phyloP scores from a whole-genome alignment of 2,888 invertebrate species.

The Stramonita haemastoma region DNA sequence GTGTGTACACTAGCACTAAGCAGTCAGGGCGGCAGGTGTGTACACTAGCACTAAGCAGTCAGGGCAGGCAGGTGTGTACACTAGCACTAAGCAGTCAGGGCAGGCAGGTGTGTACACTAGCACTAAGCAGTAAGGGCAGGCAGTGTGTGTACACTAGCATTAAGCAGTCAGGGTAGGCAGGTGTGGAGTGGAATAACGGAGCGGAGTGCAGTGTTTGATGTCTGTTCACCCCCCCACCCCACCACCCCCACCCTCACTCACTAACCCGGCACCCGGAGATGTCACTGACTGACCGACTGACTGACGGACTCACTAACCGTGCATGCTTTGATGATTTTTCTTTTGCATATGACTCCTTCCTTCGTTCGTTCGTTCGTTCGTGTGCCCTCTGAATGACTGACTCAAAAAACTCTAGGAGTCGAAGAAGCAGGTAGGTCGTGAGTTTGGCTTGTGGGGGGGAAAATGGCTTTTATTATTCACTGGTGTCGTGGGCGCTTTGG shows the following conservation, averaged over 20 bases:
- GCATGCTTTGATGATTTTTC: slow-evolving; percentile 30
- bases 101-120: no score
- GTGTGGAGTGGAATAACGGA: background rate
- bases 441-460: background rate
- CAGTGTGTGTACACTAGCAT: no score
- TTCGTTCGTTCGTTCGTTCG: slow-evolving; percentile 3
- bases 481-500: background rate
- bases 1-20: no score
- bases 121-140: no score
- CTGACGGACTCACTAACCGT: no score
- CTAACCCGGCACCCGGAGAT: background rate
- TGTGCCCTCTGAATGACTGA: slow-evolving; percentile 29
- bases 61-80: no score
- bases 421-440: slow-evolving; percentile 22
- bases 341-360: slow-evolving; percentile 11
- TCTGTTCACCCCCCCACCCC: background rate
- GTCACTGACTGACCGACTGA: slow-evolving; percentile 25
- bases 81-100: no score
- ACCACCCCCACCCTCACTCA: background rate
- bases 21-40: no score
- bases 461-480: background rate
- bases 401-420: background rate
- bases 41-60: no score
- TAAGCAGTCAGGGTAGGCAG: background rate
- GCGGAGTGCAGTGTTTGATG: background rate